Conservation (phyloP, 2,113 vertebrate genomes). For the Sebastes fasciatus region DNA sequence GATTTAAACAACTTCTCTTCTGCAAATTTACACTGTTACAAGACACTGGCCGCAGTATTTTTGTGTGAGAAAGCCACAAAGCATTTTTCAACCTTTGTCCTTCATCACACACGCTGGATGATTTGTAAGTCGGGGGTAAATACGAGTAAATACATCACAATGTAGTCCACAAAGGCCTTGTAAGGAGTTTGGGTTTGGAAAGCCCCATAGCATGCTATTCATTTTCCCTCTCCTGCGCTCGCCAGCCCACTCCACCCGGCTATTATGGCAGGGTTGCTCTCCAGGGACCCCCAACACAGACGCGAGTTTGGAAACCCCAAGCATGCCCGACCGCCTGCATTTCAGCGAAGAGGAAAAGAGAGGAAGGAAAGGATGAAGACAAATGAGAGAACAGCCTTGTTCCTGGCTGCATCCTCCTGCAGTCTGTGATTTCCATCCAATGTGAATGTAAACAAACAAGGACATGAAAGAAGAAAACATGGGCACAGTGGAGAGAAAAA, state of each 20-base stretch:
- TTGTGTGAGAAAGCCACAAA: slow-evolving; percentile 53
- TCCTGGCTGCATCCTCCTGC: slow-evolving; percentile 63
- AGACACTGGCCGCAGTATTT: slow-evolving; percentile 19
- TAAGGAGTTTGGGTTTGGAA: slow-evolving; percentile 73
- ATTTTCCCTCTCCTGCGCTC: slow-evolving; percentile 57
- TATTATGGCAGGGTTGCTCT: slow-evolving; percentile 76
- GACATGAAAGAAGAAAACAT: slow-evolving; percentile 68
- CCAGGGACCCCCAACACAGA: slow-evolving; percentile 78
- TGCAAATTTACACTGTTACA: slow-evolving; percentile 44
- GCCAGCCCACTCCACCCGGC: slow-evolving; percentile 76
- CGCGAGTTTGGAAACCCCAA: slow-evolving; percentile 72
- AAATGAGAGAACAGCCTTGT: slow-evolving; percentile 54
- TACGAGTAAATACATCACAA: slow-evolving; percentile 53
- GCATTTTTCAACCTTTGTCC: slow-evolving; percentile 56
- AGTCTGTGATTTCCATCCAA: slow-evolving; percentile 71
- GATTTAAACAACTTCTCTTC: slow-evolving; percentile 35
- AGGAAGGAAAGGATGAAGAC: slow-evolving; percentile 64
- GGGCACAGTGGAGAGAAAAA: slow-evolving; percentile 20
- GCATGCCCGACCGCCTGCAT: slow-evolving; percentile 49
- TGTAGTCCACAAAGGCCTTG: slow-evolving; percentile 61
- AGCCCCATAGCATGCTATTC: slow-evolving; percentile 74
- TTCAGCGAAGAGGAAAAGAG: slow-evolving; percentile 37
- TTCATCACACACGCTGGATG: slow-evolving; percentile 39
- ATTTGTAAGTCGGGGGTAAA: slow-evolving; percentile 60
- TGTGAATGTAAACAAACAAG: slow-evolving; percentile 76